These are phyloP conservation scores for Hippocampus zosterae DNA, from an alignment of 2,113 vertebrate species.

Conservation along the genomic window DNA sequence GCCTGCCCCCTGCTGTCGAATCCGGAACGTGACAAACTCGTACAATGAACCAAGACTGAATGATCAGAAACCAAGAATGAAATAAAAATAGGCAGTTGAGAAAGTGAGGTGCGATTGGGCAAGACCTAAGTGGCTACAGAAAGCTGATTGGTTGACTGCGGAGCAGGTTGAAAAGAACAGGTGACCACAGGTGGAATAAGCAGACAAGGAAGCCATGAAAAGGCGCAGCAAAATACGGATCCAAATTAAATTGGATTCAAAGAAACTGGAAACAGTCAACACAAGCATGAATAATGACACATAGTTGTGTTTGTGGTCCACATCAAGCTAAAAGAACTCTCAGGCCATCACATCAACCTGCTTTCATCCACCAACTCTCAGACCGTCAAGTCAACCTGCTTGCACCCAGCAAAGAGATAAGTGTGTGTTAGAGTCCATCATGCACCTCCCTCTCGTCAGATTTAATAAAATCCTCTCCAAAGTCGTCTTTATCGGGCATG, in stretches of 20 bases:
- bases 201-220: not conserved
- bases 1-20: too few species aligned
- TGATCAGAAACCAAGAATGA: not conserved
- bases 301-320: not conserved
- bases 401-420: constrained; percentile 32
- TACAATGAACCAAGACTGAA: not conserved
- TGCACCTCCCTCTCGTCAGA: constrained; percentile 40
- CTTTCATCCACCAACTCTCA: constrained; percentile 8
- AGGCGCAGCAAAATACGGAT: not conserved
- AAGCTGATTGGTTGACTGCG: not conserved
- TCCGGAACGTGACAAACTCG: too few species aligned
- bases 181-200: not conserved
- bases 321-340: not conserved
- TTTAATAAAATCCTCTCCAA: constrained; percentile 60
- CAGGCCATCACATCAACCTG: not conserved
- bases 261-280: not conserved
- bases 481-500: constrained; percentile 38
- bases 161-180: not conserved
- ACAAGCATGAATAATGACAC: not conserved
- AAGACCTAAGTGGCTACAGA: not conserved
- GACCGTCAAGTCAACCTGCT: not conserved
- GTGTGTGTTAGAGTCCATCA: constrained; percentile 44
- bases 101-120: not conserved
- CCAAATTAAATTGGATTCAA: not conserved
- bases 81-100: not conserved